Base-by-base conservation (phyloP, 1,140 invertebrate genomes). In the Habropoda laboriosa region DNA sequence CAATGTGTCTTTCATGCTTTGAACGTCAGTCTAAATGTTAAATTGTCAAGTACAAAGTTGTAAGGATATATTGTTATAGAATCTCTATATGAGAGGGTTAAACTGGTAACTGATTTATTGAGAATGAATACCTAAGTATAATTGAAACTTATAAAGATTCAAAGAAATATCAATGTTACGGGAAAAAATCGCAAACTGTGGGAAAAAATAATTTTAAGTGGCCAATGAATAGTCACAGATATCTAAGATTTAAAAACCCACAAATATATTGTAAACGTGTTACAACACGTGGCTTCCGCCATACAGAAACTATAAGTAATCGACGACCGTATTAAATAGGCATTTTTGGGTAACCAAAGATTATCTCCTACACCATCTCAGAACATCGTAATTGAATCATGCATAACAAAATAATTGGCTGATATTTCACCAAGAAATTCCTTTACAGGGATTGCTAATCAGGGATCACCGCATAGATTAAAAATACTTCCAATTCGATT, bases 261-360 rank as follows among this genome's bases (percentile, higher is more conserved):
- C 66, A 58, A 55, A 35, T 73, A 70, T 55, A 68, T 83, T 84
- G 75, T 58, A 79, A n/a, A 84, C 32, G n/a, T 78, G 72, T 61
- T 64, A 70, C 66, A 70, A 75, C 38, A n/a, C n/a, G n/a, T n/a
- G 72, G 60, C 55, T 73, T 85, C 51, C 66, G 78, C 68, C 78
- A 80, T 81, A 49, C 47, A 66, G 53, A 71, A 77, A 73, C 64
- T 30, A 67, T 66, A 71, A 55, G n/a, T 85, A 80, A 85, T 21
- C 67, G 30, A 55, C 57, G 55, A 71, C 71, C 60, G 58, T 84
- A 75, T 73, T 64, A 30, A 51, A 79, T 79, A 81, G 79, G 63
- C 76, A 78, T 74, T 87, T 86, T 87, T 87, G 86, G 86, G 70
- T 80, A 83, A 87, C 86, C 86, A 88, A 88, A 88, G 86, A 88